These are phyloP conservation scores for Cyanistes caeruleus DNA, from an alignment of 2,113 vertebrate genomes.

Conservation along the genomic window DNA sequence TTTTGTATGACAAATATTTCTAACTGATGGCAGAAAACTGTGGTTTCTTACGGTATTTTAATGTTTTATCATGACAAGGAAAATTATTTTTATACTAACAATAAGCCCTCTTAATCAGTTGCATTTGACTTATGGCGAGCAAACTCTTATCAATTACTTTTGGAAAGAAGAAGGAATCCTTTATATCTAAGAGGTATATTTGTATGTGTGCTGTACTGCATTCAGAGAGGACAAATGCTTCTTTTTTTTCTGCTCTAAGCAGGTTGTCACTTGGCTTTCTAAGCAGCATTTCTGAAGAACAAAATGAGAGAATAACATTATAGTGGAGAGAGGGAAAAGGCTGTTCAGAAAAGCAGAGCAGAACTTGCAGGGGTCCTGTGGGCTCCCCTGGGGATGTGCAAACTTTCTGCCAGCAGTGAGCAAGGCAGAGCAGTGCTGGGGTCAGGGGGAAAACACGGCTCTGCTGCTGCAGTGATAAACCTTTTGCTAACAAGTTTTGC, in stretches of 20 bases:
- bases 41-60: background rate
- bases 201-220: background rate
- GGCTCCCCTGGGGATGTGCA: background rate
- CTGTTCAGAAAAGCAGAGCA: background rate
- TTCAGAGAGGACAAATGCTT: background rate
- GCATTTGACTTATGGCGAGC: background rate
- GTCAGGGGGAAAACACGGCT: fast-evolving
- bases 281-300: background rate
- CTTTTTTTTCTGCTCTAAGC: background rate
- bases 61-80: background rate
- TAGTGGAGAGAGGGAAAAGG: background rate
- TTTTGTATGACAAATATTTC: background rate
- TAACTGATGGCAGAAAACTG: background rate
- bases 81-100: background rate
- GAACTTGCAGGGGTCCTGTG: background rate
- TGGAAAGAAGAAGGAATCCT: background rate
- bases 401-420: background rate
- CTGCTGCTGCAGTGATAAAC: background rate
- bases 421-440: background rate
- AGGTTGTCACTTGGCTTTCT: background rate
- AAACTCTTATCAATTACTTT: background rate
- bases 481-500: background rate
- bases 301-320: background rate
- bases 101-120: background rate
- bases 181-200: background rate